phyloP scores from a whole-genome alignment of 2,888 invertebrate genomes.

The Cordilura impudica region DNA sequence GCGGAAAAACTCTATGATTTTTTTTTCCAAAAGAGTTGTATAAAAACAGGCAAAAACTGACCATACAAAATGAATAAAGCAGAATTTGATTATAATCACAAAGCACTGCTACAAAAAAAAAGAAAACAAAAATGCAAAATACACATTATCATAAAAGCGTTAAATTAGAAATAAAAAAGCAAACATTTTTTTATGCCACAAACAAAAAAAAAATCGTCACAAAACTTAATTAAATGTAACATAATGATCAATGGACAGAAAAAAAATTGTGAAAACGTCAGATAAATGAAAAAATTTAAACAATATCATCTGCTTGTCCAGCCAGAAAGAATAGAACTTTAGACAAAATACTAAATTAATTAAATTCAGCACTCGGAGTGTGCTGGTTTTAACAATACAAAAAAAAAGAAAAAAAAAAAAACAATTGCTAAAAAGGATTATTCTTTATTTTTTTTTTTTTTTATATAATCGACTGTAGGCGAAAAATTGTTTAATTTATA shows the following conservation, averaged over 20 bases:
- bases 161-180: slow-evolving; percentile 38
- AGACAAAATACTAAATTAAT: slow-evolving; percentile 39
- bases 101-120: slow-evolving; percentile 18
- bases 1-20: not conserved
- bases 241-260: slow-evolving; percentile 39
- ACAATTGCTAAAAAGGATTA: not conserved
- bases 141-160: slow-evolving; percentile 34
- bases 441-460: not conserved
- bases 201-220: slow-evolving; percentile 16
- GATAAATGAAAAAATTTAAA: slow-evolving; percentile 37
- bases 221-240: slow-evolving; percentile 55
- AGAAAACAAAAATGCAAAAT: slow-evolving; percentile 17
- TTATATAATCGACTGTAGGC: not conserved
- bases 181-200: not conserved
- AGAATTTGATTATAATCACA: slow-evolving; percentile 60
- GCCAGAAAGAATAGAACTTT: slow-evolving; percentile 10
- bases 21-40: slow-evolving; percentile 5
- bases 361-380: slow-evolving; percentile 27
- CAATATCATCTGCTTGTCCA: slow-evolving; percentile 22
- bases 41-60: slow-evolving; percentile 4
- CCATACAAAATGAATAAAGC: slow-evolving; percentile 41
- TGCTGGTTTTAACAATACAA: not conserved
- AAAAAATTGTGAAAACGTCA: slow-evolving; percentile 19
- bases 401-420: not conserved
- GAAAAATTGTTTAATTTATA: slow-evolving; percentile 45